A percentile compares a stretch with the other conserved stretches of the same genome.
These are phyloP conservation scores for Heterochromis multidens DNA, from an alignment of 2,113 vertebrate species.

Conservation along the genomic window DNA sequence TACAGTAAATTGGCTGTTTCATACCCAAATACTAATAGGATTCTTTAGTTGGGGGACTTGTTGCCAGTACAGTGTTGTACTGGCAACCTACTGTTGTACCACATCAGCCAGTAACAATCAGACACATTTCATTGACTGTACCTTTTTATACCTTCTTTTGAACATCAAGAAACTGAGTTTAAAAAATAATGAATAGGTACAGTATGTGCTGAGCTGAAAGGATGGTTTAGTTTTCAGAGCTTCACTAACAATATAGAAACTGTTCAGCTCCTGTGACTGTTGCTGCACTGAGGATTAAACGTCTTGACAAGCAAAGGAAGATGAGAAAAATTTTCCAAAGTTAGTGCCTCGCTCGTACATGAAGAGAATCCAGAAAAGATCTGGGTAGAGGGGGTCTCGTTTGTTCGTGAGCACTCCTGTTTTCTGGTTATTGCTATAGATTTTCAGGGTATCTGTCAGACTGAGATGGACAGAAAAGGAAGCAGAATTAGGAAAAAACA, in stretches of 20 bases:
- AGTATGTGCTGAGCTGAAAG: not conserved
- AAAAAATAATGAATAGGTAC: not conserved
- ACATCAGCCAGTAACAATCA: not conserved
- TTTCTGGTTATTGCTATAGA: not conserved
- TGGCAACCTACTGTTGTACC: too few relatives aligned
- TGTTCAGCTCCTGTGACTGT: not conserved
- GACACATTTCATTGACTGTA: not conserved
- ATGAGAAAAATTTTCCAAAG: not conserved
- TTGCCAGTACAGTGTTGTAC: not conserved
- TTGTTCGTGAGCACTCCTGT: not conserved
- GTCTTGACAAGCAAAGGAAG: not conserved
- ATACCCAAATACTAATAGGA: not conserved
- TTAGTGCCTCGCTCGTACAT: not conserved
- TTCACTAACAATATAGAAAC: constrained; percentile 1
- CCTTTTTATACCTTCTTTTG: not conserved
- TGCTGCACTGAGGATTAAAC: constrained; percentile 2
- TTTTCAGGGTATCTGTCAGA: not conserved
- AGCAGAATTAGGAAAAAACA: not conserved
- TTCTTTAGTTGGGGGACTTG: not conserved
- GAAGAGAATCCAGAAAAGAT: not conserved
- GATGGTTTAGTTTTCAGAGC: not conserved
- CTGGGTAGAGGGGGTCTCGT: not conserved
- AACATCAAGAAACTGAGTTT: not conserved
- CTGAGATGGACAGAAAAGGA: not conserved
- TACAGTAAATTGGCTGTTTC: not conserved